Percentiles rank a stretch among this genome's conserved stretches.
Evolutionary conservation across 1,140 invertebrate species (phyloP).

Genomic region (Campoletis sonorensis): DNA sequence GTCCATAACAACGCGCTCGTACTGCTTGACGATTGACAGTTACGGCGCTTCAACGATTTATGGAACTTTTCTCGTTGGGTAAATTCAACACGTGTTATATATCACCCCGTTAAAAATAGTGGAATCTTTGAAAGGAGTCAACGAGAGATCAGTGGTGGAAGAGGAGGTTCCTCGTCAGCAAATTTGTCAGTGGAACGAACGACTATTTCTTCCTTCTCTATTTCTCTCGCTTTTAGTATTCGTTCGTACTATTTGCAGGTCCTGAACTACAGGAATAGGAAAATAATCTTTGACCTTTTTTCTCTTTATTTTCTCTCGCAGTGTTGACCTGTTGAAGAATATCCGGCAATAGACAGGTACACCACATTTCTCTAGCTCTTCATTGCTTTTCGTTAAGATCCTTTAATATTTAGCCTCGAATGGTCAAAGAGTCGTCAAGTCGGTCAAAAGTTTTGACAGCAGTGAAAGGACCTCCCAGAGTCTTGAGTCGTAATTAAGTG

Average conservation of each 20-base stretch:
- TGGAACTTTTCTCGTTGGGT: conserved; percentile 48
- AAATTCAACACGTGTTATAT: conserved; percentile 23
- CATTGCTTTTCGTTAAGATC: conserved; percentile 26
- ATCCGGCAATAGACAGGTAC: conserved; percentile 24
- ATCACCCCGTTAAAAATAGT: conserved; percentile 38
- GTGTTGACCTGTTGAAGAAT: not conserved
- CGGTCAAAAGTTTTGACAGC: conserved; percentile 56
- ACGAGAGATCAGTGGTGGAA: conserved; percentile 46
- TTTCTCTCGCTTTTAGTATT: not conserved
- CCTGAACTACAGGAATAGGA: not conserved
- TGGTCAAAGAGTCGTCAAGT: conserved; percentile 48
- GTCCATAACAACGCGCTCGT: conserved; percentile 5
- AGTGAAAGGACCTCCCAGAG: conserved; percentile 52
- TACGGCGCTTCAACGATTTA: conserved; percentile 55
- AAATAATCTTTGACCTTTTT: conserved; percentile 12
- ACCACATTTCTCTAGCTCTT: not conserved
- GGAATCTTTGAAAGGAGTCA: conserved; percentile 48
- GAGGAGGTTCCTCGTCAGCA: conserved; percentile 26
- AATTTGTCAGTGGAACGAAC: conserved; percentile 55
- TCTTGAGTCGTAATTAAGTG: conserved; percentile 64
- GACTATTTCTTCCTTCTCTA: conserved; percentile 17
- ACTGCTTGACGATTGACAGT: conserved; percentile 46
- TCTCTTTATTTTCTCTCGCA: not conserved
- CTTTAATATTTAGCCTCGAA: conserved; percentile 24
- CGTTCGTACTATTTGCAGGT: conserved; percentile 7